A percentile compares a stretch with the other conserved stretches of the same genome.
Conservation (phyloP, 2,888 invertebrate species). For the Polyommatus iphigenia region DNA sequence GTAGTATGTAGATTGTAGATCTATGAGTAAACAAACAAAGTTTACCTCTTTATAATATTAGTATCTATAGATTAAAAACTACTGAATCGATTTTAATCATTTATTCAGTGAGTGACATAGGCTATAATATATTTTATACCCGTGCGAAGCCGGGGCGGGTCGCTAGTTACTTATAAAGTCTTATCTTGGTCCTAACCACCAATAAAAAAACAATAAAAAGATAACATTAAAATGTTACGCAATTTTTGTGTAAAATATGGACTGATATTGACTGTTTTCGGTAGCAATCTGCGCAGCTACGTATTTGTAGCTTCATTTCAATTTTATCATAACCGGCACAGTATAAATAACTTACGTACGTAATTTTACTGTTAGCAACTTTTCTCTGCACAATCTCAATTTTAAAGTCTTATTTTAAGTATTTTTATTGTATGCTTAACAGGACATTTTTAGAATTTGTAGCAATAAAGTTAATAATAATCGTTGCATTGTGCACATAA, state of each 20-base stretch:
- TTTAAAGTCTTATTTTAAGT: background rate
- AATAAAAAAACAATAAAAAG: background rate
- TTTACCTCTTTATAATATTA: too few species aligned
- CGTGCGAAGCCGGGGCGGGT: too few species aligned
- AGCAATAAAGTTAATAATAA: background rate
- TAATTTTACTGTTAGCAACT: background rate
- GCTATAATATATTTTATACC: too few species aligned
- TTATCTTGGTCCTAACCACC: background rate
- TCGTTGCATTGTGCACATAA: constrained; percentile 25
- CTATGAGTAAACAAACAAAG: too few species aligned
- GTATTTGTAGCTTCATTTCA: background rate
- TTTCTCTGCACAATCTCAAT: background rate
- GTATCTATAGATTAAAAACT: too few species aligned
- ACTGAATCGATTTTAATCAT: too few species aligned
- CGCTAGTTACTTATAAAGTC: background rate
- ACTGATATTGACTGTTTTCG: background rate
- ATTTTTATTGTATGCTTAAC: background rate
- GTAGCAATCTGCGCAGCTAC: background rate
- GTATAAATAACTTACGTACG: background rate
- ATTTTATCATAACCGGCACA: too few species aligned
- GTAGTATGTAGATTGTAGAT: too few species aligned
- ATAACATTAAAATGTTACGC: background rate
- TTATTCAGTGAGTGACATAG: too few species aligned
- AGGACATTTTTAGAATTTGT: background rate
- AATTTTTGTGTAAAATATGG: background rate